These are phyloP conservation scores for Metopia argyrocephala DNA, from an alignment of 2,888 invertebrate species.

Conservation along the genomic window DNA sequence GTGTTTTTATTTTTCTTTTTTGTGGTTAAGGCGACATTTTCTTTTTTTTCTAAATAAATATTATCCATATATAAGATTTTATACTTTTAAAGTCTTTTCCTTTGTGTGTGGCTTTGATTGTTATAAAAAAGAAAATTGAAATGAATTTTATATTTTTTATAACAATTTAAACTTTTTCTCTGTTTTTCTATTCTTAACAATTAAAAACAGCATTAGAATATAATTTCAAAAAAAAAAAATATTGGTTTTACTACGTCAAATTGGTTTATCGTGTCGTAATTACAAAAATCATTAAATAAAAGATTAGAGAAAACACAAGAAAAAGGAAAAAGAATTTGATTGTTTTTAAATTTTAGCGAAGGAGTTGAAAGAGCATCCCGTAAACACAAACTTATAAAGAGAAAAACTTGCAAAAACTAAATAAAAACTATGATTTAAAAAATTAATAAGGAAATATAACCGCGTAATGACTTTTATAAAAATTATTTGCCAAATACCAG, in stretches of 20 bases:
- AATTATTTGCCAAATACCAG: no score
- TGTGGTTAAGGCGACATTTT: no score
- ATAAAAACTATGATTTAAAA: no score
- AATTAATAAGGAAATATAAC: no score
- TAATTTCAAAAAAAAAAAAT: not conserved
- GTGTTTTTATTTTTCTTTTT: no score
- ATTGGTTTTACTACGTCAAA: not conserved
- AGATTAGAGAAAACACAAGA: not conserved
- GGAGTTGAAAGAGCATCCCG: no score
- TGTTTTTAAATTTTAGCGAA: not conserved
- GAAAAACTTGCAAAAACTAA: not conserved
- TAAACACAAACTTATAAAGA: not conserved
- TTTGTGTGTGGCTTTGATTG: not conserved
- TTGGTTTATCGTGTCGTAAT: not conserved
- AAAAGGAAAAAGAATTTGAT: not conserved
- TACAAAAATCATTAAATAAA: not conserved
- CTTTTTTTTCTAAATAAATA: no score
- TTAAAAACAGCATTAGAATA: not conserved
- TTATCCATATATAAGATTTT: no score
- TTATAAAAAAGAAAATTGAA: not conserved
- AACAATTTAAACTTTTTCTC: not conserved
- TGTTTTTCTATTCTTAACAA: not conserved
- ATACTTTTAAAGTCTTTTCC: not conserved
- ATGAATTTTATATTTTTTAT: not conserved
- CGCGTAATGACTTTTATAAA: no score